Base-by-base conservation (phyloP, 2,113 vertebrate species). In the Piprites chloris region DNA sequence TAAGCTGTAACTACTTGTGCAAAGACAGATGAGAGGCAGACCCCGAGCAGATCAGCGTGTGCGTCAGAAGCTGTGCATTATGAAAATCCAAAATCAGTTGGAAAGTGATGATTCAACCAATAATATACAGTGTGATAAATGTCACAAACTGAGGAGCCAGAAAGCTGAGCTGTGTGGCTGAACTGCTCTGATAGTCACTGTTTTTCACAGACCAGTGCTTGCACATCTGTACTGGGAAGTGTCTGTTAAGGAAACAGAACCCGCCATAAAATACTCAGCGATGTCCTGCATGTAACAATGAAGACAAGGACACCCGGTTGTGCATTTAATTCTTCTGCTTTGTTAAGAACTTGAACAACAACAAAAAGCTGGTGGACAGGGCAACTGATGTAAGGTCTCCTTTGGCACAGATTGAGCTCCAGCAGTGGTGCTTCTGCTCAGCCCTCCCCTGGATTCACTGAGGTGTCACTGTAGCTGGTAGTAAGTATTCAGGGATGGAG, bases 191-290 rank as follows among this genome's bases (percentile, higher is more conserved):
- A 8, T 88, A 94, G 62, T 41, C 84, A 28, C 79, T 37, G 76
- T 15, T 27, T 58, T 93, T 93, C 82, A 85, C 87, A 93, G 65
- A 71, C 76, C 90, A 68, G 0, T 77, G 93, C 92, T 62, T 66
- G 73, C 91, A 75, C 74, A 66, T 89, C 86, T 83, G 79, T 42
- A 26, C 11, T 2, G 37, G 82, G 71, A 62, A 78, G 53, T 35
- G 85, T 73, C 49, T 93, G 22, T 2, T 53, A 83, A 87, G 87
- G 95, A 90, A 95, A 77, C 73, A 90, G 73, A 78, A 91, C 63
- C 2, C 80, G 77, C 67, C 76, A 63, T 80, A 90, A 96, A 97
- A 91, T 62, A 79, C 66, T 72, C 74, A 75, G 77, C 66, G 66
- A 24, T 90, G 47, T 89, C 92, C 74, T 55, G 24, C 67, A 71